Base-by-base conservation (phyloP, 2,797 vertebrate genomes). In the Naso thynnoides region DNA sequence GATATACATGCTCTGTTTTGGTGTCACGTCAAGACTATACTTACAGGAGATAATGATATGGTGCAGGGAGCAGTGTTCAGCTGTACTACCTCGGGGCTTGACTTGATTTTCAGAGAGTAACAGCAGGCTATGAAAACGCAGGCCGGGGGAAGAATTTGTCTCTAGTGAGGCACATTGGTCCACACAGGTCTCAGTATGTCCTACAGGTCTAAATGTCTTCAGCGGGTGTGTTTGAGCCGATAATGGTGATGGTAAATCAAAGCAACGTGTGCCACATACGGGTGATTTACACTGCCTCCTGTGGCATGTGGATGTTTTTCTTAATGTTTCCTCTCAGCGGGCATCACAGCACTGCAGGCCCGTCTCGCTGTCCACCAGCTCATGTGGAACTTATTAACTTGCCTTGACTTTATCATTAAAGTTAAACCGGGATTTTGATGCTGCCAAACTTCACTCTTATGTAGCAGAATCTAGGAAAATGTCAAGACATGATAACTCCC, bases 1-100 rank as follows among this genome's bases (percentile, higher is more conserved):
- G 82, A 84, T 90, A 90, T 91, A 78, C 85, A 66, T 71, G 74
- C 69, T 85, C 82, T 87, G 90, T 91, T 90, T 79, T 84, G 87
- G 88, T 92, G 88, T 91, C 89, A 85, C 78, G 42, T 92, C 87
- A 71, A 75, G 84, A 85, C 90, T 93, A 89, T 93, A 92, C 87
- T 94, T 93, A 91, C 71, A 63, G 73, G 78, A 79, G 87, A 84
- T 93, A 93, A 93, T 93, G 78, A 93, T 67, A 93, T 1, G 73
- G 83, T 92, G 70, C 79, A 67, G 67, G 59, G 42, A 83, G 83
- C 83, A 53, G 80, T 33, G 79, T 86, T 88, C 77, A 70, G 85
- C 89, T 88, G 79, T 68, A 44, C 71, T 68, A 84, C 86, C 89
- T 87, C 87, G 2, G 79, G 83, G 76, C 84, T 80, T 53, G 73